These are phyloP conservation scores for Ochropleura plecta DNA, from an alignment of 2,888 invertebrate species.

Conservation along the genomic window DNA sequence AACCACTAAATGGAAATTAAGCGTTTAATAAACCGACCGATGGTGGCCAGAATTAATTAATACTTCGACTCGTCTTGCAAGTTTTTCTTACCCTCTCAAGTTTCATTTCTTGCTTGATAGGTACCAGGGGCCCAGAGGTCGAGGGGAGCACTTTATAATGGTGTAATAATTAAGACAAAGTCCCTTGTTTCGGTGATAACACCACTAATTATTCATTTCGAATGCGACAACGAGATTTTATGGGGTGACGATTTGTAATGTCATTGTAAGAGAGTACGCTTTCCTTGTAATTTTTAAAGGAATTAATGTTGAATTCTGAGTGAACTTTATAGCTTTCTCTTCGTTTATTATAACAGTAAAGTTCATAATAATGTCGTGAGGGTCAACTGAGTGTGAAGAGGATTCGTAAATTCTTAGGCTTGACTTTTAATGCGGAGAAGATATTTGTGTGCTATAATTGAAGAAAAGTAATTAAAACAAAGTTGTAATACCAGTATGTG, in stretches of 20 bases:
- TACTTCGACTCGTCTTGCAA: slow-evolving; percentile 83
- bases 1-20: slow-evolving; percentile 87
- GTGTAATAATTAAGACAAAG: slow-evolving; percentile 89
- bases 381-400: slow-evolving; percentile 48
- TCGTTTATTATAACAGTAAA: slow-evolving; percentile 48
- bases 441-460: not conserved
- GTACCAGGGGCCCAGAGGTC: slow-evolving; percentile 80
- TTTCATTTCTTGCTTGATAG: slow-evolving; percentile 73
- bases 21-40: slow-evolving; percentile 85
- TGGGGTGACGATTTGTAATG: slow-evolving; percentile 84
- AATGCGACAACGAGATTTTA: slow-evolving; percentile 82
- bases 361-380: slow-evolving; percentile 42
- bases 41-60: slow-evolving; percentile 88
- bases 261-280: slow-evolving; percentile 65
- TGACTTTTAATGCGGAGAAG: slow-evolving; percentile 23
- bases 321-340: slow-evolving; percentile 58
- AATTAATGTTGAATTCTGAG: slow-evolving; percentile 52
- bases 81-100: slow-evolving; percentile 82
- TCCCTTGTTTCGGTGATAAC: slow-evolving; percentile 84
- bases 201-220: slow-evolving; percentile 86
- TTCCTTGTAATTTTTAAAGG: slow-evolving; percentile 60
- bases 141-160: slow-evolving; percentile 86
- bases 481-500: not conserved
- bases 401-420: slow-evolving; percentile 50
- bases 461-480: not conserved